Evolutionary conservation across 1,140 invertebrate species (phyloP).

Genomic region (Pararge aegeria): DNA sequence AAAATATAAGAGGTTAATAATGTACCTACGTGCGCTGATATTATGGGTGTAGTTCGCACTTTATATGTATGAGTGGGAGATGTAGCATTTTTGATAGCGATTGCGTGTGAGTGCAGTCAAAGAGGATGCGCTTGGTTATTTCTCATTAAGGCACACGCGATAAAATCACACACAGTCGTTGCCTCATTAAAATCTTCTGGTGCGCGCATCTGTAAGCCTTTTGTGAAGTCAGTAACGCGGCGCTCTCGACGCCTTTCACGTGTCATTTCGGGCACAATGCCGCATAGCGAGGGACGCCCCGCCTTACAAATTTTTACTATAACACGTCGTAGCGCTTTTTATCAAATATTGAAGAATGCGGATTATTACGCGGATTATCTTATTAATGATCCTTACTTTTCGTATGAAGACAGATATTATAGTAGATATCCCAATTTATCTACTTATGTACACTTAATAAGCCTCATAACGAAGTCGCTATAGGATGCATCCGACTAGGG

Average conservation of each 20-base stretch:
- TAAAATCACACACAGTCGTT: constrained; percentile 77
- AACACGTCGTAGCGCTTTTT: constrained; percentile 49
- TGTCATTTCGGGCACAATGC: constrained; percentile 77
- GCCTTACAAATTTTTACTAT: constrained; percentile 59
- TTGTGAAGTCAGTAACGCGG: constrained; percentile 67
- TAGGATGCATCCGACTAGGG: too few relatives aligned
- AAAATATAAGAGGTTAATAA: constrained; percentile 43
- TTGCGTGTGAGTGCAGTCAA: constrained; percentile 61
- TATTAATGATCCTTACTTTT: neutral
- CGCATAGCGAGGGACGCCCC: constrained; percentile 46
- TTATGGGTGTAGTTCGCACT: constrained; percentile 33
- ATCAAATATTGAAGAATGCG: constrained; percentile 35
- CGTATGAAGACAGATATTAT: neutral
- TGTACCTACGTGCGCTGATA: constrained; percentile 29
- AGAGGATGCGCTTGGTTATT: constrained; percentile 77
- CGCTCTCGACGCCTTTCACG: constrained; percentile 73
- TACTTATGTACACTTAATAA: too few relatives aligned
- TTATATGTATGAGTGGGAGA: constrained; percentile 32
- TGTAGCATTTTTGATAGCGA: constrained; percentile 59
- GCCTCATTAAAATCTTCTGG: constrained; percentile 79
- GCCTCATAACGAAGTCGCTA: too few relatives aligned
- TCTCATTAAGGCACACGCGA: constrained; percentile 75
- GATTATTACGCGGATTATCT: neutral
- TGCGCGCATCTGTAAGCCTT: constrained; percentile 77
- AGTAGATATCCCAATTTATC: too few relatives aligned